Evolutionary conservation across 2,113 vertebrate species (phyloP), one percentile per base, ranked within the genome.

Genomic region (Mustela lutreola): DNA sequence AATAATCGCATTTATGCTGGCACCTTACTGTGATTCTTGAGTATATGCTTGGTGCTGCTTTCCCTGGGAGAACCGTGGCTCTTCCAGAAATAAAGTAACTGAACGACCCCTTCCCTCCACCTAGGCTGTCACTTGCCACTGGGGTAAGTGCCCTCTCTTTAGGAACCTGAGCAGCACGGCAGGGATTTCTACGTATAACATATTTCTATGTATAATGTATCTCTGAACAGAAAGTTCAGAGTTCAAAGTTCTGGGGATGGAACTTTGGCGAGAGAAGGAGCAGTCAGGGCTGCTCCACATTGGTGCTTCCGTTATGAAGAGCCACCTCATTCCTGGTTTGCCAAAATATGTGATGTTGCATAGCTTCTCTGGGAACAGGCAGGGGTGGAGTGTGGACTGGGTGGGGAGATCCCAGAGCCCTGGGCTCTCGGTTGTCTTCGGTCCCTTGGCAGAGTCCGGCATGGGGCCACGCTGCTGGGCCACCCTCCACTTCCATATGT

Each of bases 361-460:
- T 45, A 50, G 1, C 67, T 84, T 91, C 48, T 70, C 11, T 31
- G 67, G 16, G 36, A 26, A 8, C 7, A 15, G 86, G 39, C 1
- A 2, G 28, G 36, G 45, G 31, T 8, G 48, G 45, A 0, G 2
- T 14, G 4, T 19, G 3, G 3, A 42, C 92, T 18, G 53, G 18
- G 2, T 1, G 28, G 42, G 76, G 71, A 5, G 19, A 9, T 21
- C n/a, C 48, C 0, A 0, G 63, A 78, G n/a, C 67, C 90, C 24
- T 39, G 0, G 7, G 31, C 36, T 42, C n/a, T 67, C 48, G 36
- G 65, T 14, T n/a, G 39, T 50, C 50, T 53, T 60, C 7, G 31
- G 22, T 45, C 63, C 39, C 62, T 1, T 15, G 4, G 19, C 45
- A 31, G 89, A 70, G 31, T n/a, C 22, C 18, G 65, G 79, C 2